These are phyloP conservation scores for Mixornis gularis DNA, from an alignment of 2,113 vertebrate genomes.

Conservation along the genomic window DNA sequence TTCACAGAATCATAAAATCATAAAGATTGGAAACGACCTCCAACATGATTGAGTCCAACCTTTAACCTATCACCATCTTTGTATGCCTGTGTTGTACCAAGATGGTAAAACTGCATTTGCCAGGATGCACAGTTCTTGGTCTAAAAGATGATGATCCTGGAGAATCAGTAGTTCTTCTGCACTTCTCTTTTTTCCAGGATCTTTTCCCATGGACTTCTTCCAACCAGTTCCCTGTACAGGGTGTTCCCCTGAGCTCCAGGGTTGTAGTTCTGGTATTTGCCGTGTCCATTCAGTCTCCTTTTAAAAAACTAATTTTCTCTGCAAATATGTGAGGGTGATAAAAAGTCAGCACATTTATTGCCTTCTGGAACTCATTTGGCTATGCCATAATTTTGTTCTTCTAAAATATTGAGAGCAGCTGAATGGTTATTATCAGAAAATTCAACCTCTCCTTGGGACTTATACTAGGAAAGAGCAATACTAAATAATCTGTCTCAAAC, in stretches of 20 bases:
- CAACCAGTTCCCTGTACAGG: not conserved
- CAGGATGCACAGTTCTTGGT: not conserved
- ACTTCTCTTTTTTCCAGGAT: not conserved
- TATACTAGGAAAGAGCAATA: not conserved
- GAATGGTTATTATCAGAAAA: not conserved
- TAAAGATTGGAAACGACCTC: not conserved
- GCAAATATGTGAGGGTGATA: not conserved
- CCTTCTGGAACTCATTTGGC: constrained; percentile 22
- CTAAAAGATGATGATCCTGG: not conserved
- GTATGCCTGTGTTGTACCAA: not conserved
- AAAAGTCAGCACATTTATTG: constrained; percentile 4
- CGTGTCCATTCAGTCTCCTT: not conserved
- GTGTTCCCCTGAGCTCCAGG: not conserved
- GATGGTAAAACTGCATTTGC: not conserved
- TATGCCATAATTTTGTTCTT: not conserved
- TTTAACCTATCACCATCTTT: not conserved
- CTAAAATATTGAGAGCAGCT: not conserved
- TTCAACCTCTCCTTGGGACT: not conserved
- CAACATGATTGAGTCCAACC: not conserved
- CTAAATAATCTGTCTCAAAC: not conserved
- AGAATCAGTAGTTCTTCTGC: not conserved
- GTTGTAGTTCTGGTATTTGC: not conserved
- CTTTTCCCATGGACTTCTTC: not conserved
- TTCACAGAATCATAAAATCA: not conserved
- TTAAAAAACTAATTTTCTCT: not conserved